A percentile compares a stretch with the other conserved stretches of the same genome.
These are phyloP conservation scores for Cryptus viduatorius DNA, from an alignment of 2,888 invertebrate species.

Conservation along the genomic window DNA sequence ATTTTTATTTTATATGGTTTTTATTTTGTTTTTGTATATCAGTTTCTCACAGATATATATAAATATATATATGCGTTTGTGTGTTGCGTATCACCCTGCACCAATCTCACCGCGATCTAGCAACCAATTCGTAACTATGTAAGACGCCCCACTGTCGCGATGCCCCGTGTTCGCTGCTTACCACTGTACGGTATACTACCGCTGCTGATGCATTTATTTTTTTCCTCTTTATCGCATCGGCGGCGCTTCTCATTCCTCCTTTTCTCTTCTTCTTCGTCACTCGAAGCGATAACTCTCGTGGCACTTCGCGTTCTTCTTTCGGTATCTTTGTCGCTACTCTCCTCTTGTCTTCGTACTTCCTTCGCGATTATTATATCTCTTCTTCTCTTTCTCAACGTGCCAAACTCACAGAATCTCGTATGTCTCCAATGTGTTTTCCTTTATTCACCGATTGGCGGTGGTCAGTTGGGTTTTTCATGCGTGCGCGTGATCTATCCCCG, in stretches of 20 bases:
- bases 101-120: conserved; percentile 29
- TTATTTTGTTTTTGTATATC: conserved; percentile 13
- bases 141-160: conserved; percentile 39
- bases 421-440: neutral
- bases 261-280: conserved; percentile 48
- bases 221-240: conserved; percentile 28
- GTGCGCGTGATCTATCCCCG: conserved; percentile 27
- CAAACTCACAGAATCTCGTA: neutral
- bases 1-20: neutral
- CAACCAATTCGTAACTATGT: conserved; percentile 5
- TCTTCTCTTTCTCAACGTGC: neutral
- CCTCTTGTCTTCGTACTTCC: neutral
- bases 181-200: neutral
- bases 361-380: neutral
- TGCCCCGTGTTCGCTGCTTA: conserved; percentile 26
- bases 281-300: conserved; percentile 48
- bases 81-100: conserved; percentile 11
- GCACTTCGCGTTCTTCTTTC: conserved; percentile 5
- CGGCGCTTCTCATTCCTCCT: conserved; percentile 42
- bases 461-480: conserved; percentile 1
- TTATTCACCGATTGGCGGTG: neutral
- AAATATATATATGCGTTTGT: conserved; percentile 1
- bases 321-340: neutral
- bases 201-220: conserved; percentile 9
- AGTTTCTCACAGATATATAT: conserved; percentile 51